Conservation (phyloP, 2,888 invertebrate species). For the Drosophila prostipennis region DNA sequence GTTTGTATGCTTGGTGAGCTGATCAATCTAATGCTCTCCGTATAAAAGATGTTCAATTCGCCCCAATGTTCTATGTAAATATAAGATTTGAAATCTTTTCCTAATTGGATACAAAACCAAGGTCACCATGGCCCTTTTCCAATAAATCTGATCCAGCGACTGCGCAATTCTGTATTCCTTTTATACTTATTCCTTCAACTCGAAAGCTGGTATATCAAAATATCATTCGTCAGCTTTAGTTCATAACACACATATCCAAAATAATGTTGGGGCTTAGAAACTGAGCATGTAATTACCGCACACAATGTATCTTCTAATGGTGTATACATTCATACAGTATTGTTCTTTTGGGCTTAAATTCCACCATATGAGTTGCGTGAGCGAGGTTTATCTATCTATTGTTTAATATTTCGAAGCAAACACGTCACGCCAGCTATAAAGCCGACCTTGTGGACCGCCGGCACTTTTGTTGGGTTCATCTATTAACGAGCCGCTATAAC, state of each 20-base stretch:
- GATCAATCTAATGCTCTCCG: neutral
- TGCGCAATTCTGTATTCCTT: slow-evolving; percentile 1
- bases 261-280: slow-evolving; percentile 42
- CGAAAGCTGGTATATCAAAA: slow-evolving; percentile 36
- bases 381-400: slow-evolving; percentile 47
- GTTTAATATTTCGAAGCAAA: slow-evolving; percentile 20
- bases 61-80: neutral
- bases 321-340: slow-evolving; percentile 23
- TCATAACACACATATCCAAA: slow-evolving; percentile 47
- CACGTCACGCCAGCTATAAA: slow-evolving; percentile 31
- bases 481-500: slow-evolving; percentile 12
- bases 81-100: neutral
- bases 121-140: slow-evolving; percentile 35
- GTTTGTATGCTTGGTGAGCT: neutral
- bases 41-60: neutral
- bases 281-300: slow-evolving; percentile 21
- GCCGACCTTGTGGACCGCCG: slow-evolving; percentile 19
- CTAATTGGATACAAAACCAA: slow-evolving; percentile 46
- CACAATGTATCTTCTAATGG: slow-evolving; percentile 31
- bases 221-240: slow-evolving; percentile 67
- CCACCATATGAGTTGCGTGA: slow-evolving; percentile 46
- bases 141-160: slow-evolving; percentile 11
- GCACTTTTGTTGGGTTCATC: slow-evolving; percentile 19
- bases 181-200: slow-evolving; percentile 21
- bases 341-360: slow-evolving; percentile 28